Conservation (phyloP, 2,797 vertebrate species). For the Microhierax caerulescens region DNA sequence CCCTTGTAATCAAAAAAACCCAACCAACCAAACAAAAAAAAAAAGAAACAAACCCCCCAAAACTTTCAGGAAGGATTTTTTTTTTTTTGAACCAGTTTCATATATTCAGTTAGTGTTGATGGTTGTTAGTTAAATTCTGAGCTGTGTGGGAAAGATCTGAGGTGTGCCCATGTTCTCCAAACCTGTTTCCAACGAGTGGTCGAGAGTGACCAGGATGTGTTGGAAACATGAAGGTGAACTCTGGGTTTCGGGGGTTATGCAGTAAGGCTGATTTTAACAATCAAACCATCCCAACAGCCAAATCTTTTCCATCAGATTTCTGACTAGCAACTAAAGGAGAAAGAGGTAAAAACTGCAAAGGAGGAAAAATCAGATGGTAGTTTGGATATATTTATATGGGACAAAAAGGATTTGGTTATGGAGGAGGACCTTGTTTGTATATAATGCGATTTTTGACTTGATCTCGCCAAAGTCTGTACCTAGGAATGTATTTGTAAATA, state of each 20-base stretch:
- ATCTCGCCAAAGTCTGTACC: not conserved
- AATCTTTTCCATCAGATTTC: not conserved
- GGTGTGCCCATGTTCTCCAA: not conserved
- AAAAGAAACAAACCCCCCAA: too few relatives aligned
- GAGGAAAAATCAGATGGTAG: not conserved
- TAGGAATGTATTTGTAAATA: not conserved
- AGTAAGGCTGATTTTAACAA: not conserved
- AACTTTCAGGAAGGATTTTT: not conserved
- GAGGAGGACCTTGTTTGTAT: not conserved
- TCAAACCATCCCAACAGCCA: not conserved
- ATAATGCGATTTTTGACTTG: not conserved
- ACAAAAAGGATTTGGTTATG: not conserved
- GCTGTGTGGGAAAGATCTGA: not conserved
- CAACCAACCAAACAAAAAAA: too few relatives aligned
- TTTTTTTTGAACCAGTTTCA: not conserved
- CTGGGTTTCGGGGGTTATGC: not conserved
- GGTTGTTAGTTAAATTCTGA: fast-evolving
- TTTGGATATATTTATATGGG: not conserved
- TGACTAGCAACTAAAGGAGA: not conserved
- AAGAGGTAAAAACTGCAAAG: not conserved
- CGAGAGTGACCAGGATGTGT: not conserved
- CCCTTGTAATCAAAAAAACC: not conserved
- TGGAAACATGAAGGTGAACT: not conserved
- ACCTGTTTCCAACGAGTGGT: not conserved
- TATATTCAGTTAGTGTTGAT: too few relatives aligned